Percentiles rank a stretch among this genome's conserved stretches.
phyloP scores from a whole-genome alignment of 1,140 invertebrate species.

The Meloidogyne floridensis region DNA sequence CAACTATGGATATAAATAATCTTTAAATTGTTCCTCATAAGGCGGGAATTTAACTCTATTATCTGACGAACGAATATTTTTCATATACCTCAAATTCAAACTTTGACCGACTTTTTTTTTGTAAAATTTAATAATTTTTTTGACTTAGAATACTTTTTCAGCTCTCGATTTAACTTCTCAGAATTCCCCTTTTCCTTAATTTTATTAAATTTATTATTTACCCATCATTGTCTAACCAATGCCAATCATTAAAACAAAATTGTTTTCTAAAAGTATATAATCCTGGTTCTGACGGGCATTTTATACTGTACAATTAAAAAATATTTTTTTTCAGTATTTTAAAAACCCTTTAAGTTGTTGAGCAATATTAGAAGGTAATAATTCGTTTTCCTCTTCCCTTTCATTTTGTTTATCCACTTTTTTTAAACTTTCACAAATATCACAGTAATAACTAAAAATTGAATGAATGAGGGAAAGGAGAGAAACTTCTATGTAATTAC shows the following conservation, averaged over 20 bases:
- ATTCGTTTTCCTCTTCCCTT: background rate
- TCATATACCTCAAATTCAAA: no score
- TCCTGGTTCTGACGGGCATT: conserved; percentile 58
- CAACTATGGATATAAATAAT: no score
- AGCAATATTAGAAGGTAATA: conserved; percentile 24
- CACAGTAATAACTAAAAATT: conserved; percentile 62
- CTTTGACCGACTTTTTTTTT: no score
- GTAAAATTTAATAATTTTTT: no score
- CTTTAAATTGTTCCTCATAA: no score
- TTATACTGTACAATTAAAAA: conserved; percentile 42
- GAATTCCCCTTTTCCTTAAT: background rate
- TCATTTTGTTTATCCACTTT: conserved; percentile 42
- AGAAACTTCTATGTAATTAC: no score
- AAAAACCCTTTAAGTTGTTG: conserved; percentile 36
- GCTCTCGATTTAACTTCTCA: no score
- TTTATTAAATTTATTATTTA: background rate
- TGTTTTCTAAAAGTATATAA: conserved; percentile 65
- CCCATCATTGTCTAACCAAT: conserved; percentile 58
- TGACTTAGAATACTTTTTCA: no score
- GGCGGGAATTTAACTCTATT: no score
- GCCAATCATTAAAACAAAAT: conserved; percentile 66
- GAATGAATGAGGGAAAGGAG: background rate
- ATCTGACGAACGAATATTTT: no score
- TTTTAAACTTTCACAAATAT: conserved; percentile 62
- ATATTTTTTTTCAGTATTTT: background rate